phyloP scores from a whole-genome alignment of 23 tunicate species.

The Halocynthia aurantium region DNA sequence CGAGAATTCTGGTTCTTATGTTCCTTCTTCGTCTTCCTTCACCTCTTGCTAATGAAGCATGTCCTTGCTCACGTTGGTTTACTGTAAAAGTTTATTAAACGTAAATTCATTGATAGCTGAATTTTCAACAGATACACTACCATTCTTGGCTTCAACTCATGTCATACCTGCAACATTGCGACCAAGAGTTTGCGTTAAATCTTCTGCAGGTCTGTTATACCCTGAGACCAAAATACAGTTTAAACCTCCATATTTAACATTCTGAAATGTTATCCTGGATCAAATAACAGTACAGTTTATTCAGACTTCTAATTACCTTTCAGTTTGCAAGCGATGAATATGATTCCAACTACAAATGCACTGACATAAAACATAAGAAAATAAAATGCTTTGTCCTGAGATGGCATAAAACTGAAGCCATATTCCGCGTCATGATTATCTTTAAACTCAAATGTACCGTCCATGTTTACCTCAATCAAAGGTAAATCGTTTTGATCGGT shows the following conservation, averaged over 20 bases:
- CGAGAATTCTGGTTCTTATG: background rate
- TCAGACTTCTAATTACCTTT: background rate
- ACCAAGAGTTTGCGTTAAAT: no score
- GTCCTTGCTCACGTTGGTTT: no score
- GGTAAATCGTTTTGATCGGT: no score
- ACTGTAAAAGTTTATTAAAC: no score
- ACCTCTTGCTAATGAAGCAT: no score
- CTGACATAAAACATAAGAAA: constrained; percentile 20
- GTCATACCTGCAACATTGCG: no score
- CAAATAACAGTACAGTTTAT: background rate
- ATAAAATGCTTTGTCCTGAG: constrained; percentile 25
- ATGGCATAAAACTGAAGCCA: constrained; percentile 10
- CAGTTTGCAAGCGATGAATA: constrained; percentile 12
- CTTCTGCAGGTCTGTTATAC: constrained; percentile 3
- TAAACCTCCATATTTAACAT: constrained; percentile 9
- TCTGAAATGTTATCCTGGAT: background rate
- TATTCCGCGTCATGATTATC: background rate
- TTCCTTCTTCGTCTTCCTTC: background rate
- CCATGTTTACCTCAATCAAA: no score
- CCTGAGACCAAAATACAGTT: background rate
- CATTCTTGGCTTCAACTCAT: no score
- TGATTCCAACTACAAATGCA: constrained; percentile 15
- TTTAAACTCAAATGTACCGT: no score
- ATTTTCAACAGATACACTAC: no score
- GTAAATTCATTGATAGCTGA: no score